These are phyloP conservation scores for Larimichthys polyactis DNA, from an alignment of 2,113 vertebrate genomes.

Conservation along the genomic window DNA sequence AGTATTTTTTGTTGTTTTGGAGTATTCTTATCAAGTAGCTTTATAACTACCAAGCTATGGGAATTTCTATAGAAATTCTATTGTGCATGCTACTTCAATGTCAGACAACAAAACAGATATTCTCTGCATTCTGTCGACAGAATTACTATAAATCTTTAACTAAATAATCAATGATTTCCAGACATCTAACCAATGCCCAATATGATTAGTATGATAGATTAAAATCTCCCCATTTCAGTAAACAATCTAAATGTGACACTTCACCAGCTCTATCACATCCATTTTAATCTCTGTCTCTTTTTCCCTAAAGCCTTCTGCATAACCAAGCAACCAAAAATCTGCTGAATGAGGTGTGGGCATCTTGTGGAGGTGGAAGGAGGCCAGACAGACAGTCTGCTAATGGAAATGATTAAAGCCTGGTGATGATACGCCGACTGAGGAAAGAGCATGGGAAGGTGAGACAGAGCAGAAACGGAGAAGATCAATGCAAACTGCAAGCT, in stretches of 20 bases:
- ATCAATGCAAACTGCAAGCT: slow-evolving; percentile 18
- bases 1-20: no score
- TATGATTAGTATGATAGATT: neutral
- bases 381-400: slow-evolving; percentile 57
- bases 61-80: neutral
- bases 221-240: neutral
- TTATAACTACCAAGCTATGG: neutral
- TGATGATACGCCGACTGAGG: slow-evolving; percentile 46
- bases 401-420: slow-evolving; percentile 58
- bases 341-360: slow-evolving; percentile 55
- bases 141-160: neutral
- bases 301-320: slow-evolving; percentile 15
- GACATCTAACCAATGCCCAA: neutral
- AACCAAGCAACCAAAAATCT: slow-evolving; percentile 39
- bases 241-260: slow-evolving; percentile 14
- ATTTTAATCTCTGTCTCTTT: slow-evolving; percentile 11
- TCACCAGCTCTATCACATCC: slow-evolving; percentile 18
- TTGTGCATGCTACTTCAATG: no score
- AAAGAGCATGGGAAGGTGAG: slow-evolving; percentile 23
- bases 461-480: slow-evolving; percentile 14
- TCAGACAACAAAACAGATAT: neutral
- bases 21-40: neutral
- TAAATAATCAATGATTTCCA: neutral
- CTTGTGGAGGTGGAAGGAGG: slow-evolving; percentile 27
- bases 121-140: neutral